Base-by-base conservation (phyloP, 1,140 invertebrate species). In the Prorops nasuta region DNA sequence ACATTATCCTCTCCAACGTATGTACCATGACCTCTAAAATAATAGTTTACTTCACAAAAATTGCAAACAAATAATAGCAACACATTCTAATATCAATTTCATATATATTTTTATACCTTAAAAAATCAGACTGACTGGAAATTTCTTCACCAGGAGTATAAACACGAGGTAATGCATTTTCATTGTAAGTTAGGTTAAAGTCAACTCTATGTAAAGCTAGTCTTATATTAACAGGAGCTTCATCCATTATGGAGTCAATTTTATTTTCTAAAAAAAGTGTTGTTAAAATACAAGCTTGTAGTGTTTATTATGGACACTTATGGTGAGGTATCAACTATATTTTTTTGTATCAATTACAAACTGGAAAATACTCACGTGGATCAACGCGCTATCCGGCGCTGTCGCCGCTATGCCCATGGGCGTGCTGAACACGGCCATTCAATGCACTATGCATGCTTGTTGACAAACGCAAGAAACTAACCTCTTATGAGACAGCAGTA, bases 1-100 rank as follows among this genome's bases (percentile, higher is more conserved):
- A 80, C 81, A 35, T 89, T 89, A 47, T 91, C 85, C 58, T 89
- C 86, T 43, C 84, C 79, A 35, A 88, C 82, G 64, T 94, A 98
- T 1, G 96, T 99, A 34, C 97, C 97, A 83, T 99, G 97, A 6
- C 97, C 96, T 68, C 96, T 96, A 72, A 62, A 63, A 46, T 41
- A 45, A 48, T 35, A 16, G 49, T 35, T 49, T 36, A 41, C 19
- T 46, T 12, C 28, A 28, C 31, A 40, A 32, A 46, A 16, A 15
- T 20, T 12, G 10, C 16, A 24, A 46, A 17, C 43, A 16, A 40
- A 42, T 46, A 41, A 16, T 22, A 42, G 39, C 31, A 6, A 28
- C 24, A 10, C 4, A 28, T 28, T 28, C 24, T 28, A 28, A 28
- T 6, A 28, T 28, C n/a, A n/a, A n/a, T n/a, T n/a, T n/a, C n/a